Conservation (phyloP, 2,113 vertebrate species). For the Chauna torquata region DNA sequence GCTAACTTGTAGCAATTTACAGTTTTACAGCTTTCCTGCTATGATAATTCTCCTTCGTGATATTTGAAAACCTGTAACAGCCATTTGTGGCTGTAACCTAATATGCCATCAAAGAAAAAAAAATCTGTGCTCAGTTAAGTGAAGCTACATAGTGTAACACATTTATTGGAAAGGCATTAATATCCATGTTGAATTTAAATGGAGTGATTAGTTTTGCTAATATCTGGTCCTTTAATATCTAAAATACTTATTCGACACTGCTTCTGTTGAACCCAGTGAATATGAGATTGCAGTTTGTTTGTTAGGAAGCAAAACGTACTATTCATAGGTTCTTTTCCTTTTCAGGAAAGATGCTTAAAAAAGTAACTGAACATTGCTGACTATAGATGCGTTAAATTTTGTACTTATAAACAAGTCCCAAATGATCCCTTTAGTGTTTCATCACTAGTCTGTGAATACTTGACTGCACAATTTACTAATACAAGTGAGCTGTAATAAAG, state of each 20-base stretch:
- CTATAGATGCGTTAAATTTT: not conserved
- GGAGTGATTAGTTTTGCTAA: not conserved
- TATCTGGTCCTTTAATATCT: not conserved
- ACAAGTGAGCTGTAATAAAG: not conserved
- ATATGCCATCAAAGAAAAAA: not conserved
- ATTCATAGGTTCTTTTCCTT: not conserved
- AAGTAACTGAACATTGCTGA: not conserved
- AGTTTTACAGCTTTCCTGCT: constrained; percentile 21
- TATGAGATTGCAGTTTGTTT: not conserved
- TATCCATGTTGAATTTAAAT: not conserved
- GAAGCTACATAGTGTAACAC: not conserved
- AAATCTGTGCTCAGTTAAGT: not conserved
- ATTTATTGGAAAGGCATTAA: not conserved
- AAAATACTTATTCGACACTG: not conserved
- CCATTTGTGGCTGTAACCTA: not conserved
- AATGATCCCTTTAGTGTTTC: not conserved
- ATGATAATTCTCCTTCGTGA: constrained; percentile 10
- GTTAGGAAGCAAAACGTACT: not conserved
- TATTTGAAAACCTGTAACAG: not conserved
- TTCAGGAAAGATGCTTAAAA: not conserved
- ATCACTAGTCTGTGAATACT: not conserved
- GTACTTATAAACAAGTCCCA: not conserved
- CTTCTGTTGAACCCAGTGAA: not conserved
- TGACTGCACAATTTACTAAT: not conserved
- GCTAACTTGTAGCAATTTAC: constrained; percentile 2